Evolutionary conservation across 2,113 vertebrate genomes (phyloP).

Genomic region (Chloroceryle aenea): DNA sequence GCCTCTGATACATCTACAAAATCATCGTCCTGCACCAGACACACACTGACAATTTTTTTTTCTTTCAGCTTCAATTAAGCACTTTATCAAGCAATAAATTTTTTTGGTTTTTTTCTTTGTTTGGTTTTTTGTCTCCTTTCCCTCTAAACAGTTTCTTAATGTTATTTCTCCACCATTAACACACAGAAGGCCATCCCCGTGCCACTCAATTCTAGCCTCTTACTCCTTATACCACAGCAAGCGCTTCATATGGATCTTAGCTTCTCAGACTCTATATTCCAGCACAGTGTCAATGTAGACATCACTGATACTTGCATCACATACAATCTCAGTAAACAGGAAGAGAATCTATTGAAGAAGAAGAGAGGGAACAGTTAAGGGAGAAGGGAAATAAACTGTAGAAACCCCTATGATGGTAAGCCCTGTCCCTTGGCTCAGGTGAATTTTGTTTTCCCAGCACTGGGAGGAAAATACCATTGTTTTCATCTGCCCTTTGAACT

Average conservation of each 20-base stretch:
- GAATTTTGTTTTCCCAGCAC: neutral
- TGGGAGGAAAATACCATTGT: neutral
- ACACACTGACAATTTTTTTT: neutral
- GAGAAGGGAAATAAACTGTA: neutral
- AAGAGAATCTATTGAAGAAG: neutral
- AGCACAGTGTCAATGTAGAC: neutral
- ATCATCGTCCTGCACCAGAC: neutral
- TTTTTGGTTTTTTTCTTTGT: no score
- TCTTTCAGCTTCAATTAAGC: neutral
- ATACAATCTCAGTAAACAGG: neutral
- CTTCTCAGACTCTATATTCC: neutral
- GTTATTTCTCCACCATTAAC: neutral
- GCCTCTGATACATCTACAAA: neutral
- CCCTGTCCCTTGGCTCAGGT: accelerated
- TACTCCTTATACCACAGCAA: neutral
- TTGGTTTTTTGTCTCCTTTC: neutral
- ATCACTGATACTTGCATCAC: neutral
- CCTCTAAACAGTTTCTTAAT: neutral
- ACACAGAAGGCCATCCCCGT: neutral
- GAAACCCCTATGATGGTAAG: neutral
- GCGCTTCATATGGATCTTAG: neutral
- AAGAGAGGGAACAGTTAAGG: neutral
- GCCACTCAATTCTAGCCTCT: neutral
- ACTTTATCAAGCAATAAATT: neutral
- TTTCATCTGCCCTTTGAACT: neutral